A percentile compares a stretch with the other conserved stretches of the same genome.
These are phyloP conservation scores for Palythoa caribaeorum DNA, from an alignment of 92 coral and sea anemone genomes.

Conservation along the genomic window DNA sequence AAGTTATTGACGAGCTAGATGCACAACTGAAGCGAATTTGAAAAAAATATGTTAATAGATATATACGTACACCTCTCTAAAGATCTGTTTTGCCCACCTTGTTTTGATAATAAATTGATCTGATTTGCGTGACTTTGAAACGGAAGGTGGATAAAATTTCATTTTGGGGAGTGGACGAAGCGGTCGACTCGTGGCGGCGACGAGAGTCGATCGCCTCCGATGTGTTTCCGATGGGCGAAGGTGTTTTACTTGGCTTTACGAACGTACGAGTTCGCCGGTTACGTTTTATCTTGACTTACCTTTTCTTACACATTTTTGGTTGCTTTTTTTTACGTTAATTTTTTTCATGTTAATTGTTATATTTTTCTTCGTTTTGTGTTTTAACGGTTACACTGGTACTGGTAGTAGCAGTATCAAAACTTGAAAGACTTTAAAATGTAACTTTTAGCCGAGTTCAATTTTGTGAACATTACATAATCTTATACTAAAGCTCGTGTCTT, in stretches of 20 bases:
- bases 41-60: not conserved
- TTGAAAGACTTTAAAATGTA: too few relatives aligned
- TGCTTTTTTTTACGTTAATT: too few relatives aligned
- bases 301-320: too few relatives aligned
- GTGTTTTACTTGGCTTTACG: not conserved
- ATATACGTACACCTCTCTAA: too few relatives aligned
- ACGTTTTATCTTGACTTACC: too few relatives aligned
- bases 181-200: slow-evolving; percentile 1
- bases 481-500: too few relatives aligned
- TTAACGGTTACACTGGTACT: too few relatives aligned
- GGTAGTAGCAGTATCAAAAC: too few relatives aligned
- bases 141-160: not conserved
- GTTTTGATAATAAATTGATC: not conserved
- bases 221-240: slow-evolving; percentile 28
- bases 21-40: not conserved
- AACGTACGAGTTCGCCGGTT: not conserved
- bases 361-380: too few relatives aligned
- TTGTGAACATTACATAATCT: too few relatives aligned
- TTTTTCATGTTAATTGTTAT: too few relatives aligned
- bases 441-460: too few relatives aligned
- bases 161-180: slow-evolving; percentile 26
- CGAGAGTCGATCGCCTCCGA: not conserved
- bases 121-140: slow-evolving; percentile 12
- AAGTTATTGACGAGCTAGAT: not conserved
- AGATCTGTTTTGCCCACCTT: not conserved